Conservation (phyloP, 2,797 vertebrate genomes). For the Eleutherodactylus coqui region DNA sequence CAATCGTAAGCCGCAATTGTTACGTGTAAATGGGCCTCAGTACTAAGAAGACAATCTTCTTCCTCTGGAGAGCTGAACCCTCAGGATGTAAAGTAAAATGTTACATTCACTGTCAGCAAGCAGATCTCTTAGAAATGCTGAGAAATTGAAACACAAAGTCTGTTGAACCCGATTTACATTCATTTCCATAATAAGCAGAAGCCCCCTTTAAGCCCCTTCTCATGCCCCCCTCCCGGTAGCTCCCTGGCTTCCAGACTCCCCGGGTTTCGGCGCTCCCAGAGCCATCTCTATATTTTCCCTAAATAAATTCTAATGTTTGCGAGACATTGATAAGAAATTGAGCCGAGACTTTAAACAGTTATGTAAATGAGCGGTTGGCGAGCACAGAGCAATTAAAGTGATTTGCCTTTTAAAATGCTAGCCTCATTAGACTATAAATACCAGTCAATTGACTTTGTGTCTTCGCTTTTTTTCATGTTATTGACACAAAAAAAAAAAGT, state of each 20-base stretch:
- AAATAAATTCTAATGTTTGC: slow-evolving; percentile 51
- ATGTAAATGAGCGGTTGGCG: slow-evolving; percentile 59
- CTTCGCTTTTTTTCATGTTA: slow-evolving; percentile 63
- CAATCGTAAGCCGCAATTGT: no score
- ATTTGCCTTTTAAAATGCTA: slow-evolving; percentile 62
- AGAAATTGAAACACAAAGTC: no score
- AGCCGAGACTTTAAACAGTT: slow-evolving; percentile 61
- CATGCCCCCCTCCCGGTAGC: not conserved
- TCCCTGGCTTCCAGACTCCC: not conserved
- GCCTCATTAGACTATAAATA: slow-evolving; percentile 64
- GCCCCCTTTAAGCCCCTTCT: not conserved
- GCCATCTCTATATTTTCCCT: slow-evolving; percentile 13
- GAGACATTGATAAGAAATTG: slow-evolving; percentile 54
- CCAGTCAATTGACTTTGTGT: slow-evolving; percentile 64
- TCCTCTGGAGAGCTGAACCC: no score
- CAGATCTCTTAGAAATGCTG: no score
- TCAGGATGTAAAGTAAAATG: no score
- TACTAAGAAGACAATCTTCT: no score
- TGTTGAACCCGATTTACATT: no score
- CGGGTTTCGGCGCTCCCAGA: not conserved
- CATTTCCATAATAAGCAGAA: not conserved
- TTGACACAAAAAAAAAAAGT: slow-evolving; percentile 62
- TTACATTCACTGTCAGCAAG: no score
- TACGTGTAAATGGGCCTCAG: no score
- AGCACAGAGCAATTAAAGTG: slow-evolving; percentile 62